phyloP scores from a whole-genome alignment of 1,140 invertebrate species.

The Vollenhovia emeryi region DNA sequence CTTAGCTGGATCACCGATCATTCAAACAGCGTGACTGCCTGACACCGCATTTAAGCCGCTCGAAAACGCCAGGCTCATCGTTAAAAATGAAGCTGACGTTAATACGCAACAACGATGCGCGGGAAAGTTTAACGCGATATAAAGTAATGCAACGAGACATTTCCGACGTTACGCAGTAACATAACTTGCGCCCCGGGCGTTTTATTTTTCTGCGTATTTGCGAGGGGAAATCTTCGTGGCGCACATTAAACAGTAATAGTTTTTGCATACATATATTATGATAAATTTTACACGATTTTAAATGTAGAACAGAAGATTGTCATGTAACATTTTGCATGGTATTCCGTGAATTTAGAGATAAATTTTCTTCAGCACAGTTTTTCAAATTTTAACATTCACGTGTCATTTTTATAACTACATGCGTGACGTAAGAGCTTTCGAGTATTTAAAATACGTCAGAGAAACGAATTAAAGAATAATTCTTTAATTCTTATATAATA shows the following conservation, averaged over 20 bases:
- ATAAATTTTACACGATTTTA: conserved; percentile 24
- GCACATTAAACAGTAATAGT: conserved; percentile 41
- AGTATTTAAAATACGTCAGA: not conserved
- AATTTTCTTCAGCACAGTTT: not conserved
- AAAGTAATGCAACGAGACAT: conserved; percentile 44
- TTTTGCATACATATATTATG: not conserved
- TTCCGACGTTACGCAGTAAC: conserved; percentile 15
- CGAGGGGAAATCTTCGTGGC: not conserved
- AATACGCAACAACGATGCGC: conserved; percentile 46
- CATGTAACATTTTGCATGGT: conserved; percentile 2
- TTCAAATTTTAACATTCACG: not conserved
- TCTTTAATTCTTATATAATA: too few relatives aligned
- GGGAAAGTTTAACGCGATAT: conserved; percentile 43
- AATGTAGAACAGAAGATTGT: not conserved
- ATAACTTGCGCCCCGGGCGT: not conserved
- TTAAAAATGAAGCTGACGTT: conserved; percentile 52
- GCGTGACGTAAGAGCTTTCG: not conserved
- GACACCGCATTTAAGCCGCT: conserved; percentile 60
- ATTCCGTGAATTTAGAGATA: not conserved
- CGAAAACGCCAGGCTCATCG: conserved; percentile 41
- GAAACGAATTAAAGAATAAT: not conserved
- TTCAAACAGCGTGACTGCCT: conserved; percentile 59
- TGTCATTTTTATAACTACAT: not conserved
- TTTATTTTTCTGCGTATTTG: conserved; percentile 20
- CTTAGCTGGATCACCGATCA: conserved; percentile 63